Evolutionary conservation across 2,797 vertebrate species (phyloP).

Genomic region (Parambassis ranga): DNA sequence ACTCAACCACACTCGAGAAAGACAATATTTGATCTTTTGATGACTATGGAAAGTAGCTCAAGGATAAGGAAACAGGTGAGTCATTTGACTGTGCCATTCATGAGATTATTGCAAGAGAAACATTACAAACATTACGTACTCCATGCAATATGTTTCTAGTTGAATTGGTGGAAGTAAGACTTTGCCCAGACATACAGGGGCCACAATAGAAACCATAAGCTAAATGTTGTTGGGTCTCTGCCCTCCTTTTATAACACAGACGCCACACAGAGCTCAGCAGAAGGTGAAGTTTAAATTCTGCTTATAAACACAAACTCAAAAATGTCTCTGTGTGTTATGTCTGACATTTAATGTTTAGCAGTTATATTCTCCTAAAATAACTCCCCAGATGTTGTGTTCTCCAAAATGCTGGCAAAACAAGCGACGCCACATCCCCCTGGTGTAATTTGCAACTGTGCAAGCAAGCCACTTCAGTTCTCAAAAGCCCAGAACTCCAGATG

Average conservation of each 20-base stretch:
- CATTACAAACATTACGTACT: not conserved
- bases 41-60: not conserved
- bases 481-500: slow-evolving; percentile 47
- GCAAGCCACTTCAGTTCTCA: slow-evolving; percentile 11
- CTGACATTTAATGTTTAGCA: slow-evolving; percentile 31
- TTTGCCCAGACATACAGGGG: slow-evolving; percentile 30
- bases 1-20: not conserved
- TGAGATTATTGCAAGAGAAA: slow-evolving; percentile 23
- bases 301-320: slow-evolving; percentile 14
- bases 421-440: slow-evolving; percentile 20
- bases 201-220: slow-evolving; percentile 4
- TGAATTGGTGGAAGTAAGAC: slow-evolving; percentile 35
- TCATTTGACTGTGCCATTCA: slow-evolving; percentile 2
- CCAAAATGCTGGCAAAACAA: slow-evolving; percentile 17
- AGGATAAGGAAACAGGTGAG: slow-evolving; percentile 23
- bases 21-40: slow-evolving; percentile 2
- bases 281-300: slow-evolving; percentile 12
- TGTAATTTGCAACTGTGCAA: slow-evolving; percentile 31
- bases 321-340: slow-evolving; percentile 34
- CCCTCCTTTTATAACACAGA: slow-evolving; percentile 13
- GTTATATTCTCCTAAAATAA: slow-evolving; percentile 32
- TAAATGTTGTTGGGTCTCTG: slow-evolving; percentile 5
- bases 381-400: slow-evolving; percentile 3
- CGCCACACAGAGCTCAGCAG: not conserved
- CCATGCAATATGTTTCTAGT: slow-evolving; percentile 2